Conservation (phyloP, 2,888 invertebrate species). For the Alloplasta piceator region DNA sequence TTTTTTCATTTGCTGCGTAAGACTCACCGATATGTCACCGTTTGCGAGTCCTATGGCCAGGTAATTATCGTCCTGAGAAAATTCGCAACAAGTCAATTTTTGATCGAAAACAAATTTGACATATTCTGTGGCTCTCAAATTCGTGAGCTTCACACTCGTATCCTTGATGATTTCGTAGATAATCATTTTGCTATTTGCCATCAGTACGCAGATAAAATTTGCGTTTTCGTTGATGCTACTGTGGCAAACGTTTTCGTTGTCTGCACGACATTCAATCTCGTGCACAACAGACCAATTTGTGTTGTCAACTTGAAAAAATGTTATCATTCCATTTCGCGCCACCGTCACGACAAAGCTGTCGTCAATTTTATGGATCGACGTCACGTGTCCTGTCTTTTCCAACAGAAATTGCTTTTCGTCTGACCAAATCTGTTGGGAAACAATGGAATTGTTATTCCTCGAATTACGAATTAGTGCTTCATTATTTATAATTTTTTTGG, state of each 20-base stretch:
- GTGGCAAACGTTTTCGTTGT: conserved; percentile 65
- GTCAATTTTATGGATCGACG: conserved; percentile 72
- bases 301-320: conserved; percentile 71
- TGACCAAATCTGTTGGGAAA: conserved; percentile 21
- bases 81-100: conserved; percentile 75
- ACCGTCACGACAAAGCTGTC: conserved; percentile 72
- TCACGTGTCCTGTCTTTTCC: conserved; percentile 71
- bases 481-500: neutral
- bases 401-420: conserved; percentile 66
- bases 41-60: conserved; percentile 87
- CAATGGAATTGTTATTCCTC: neutral
- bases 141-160: conserved; percentile 39
- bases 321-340: conserved; percentile 71
- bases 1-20: neutral
- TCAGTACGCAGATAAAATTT: conserved; percentile 72
- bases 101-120: conserved; percentile 53
- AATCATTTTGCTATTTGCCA: conserved; percentile 66
- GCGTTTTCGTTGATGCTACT: conserved; percentile 73
- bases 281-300: conserved; percentile 60
- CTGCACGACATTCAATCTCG: conserved; percentile 14
- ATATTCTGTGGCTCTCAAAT: conserved; percentile 51
- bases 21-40: conserved; percentile 87
- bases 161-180: conserved; percentile 71
- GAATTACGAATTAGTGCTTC: neutral
- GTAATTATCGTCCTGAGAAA: conserved; percentile 85